Conservation (phyloP, 2,888 invertebrate species). For the Piscicola geometra region DNA sequence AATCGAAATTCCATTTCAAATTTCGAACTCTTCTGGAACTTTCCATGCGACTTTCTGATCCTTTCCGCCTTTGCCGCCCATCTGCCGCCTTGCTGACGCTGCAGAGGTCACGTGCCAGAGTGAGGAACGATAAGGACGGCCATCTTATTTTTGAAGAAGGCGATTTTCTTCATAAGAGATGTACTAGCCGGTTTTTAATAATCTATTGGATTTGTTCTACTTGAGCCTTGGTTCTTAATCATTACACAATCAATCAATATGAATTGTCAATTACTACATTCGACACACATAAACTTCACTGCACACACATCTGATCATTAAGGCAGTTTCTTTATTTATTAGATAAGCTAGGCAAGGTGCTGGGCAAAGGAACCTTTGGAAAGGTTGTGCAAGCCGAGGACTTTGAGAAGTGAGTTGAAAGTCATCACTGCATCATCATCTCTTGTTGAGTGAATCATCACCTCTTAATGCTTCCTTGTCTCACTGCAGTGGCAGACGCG, state of each 20-base stretch:
- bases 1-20: not conserved
- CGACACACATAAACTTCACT: not conserved
- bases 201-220: conserved; percentile 15
- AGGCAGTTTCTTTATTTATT: conserved; percentile 57
- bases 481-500: conserved; percentile 46
- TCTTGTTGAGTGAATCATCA: not conserved
- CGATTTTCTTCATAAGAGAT: conserved; percentile 76
- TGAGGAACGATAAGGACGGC: conserved; percentile 91
- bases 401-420: conserved; percentile 71
- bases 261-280: conserved; percentile 2
- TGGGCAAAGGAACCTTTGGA: conserved; percentile 99
- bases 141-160: conserved; percentile 98
- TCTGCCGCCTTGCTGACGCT: conserved; percentile 15
- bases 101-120: conserved; percentile 25
- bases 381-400: conserved; percentile 99
- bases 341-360: conserved; percentile 97
- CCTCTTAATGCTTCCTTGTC: conserved; percentile 1
- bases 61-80: conserved; percentile 6
- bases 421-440: not conserved
- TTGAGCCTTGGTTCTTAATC: not conserved
- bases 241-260: not conserved
- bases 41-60: conserved; percentile 8
- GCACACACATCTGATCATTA: not conserved
- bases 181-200: conserved; percentile 29
- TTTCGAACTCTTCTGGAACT: conserved; percentile 18